Conservation (phyloP, 1,140 invertebrate genomes). For the Latrodectus geometricus region DNA sequence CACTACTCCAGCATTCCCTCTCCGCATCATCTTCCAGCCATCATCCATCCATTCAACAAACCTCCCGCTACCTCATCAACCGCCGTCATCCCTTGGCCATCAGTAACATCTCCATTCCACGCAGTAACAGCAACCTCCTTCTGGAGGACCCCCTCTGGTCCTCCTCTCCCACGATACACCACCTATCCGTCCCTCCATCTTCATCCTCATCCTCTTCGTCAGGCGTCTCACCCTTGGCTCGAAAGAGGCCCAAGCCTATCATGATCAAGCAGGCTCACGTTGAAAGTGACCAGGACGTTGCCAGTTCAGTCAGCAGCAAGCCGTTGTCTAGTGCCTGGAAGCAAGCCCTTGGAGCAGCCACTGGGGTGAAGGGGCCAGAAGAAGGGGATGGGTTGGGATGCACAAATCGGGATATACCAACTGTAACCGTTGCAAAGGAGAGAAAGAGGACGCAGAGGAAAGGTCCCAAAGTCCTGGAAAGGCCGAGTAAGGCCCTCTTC, state of each 20-base stretch:
- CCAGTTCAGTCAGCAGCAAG: constrained; percentile 62
- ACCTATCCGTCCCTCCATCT: not conserved
- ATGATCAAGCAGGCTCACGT: constrained; percentile 31
- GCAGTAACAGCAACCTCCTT: constrained; percentile 27
- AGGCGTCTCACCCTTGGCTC: not conserved
- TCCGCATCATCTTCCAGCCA: constrained; percentile 45
- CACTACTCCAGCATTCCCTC: constrained; percentile 47
- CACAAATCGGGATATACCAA: constrained; percentile 59
- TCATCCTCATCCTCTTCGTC: constrained; percentile 27
- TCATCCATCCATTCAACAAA: not conserved
- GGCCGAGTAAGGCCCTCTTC: constrained; percentile 90
- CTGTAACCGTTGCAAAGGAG: constrained; percentile 73
- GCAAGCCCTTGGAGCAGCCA: constrained; percentile 67
- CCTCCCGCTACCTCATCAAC: constrained; percentile 17
- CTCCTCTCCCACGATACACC: constrained; percentile 49
- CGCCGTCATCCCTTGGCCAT: constrained; percentile 30
- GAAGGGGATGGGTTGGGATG: not conserved
- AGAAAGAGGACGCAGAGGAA: constrained; percentile 76
- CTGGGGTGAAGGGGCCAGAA: not conserved
- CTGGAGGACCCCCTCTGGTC: constrained; percentile 52
- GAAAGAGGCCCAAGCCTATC: constrained; percentile 8
- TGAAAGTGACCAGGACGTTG: not conserved
- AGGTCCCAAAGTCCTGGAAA: constrained; percentile 87
- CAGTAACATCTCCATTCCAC: constrained; percentile 49
- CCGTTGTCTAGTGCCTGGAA: constrained; percentile 70